A percentile compares a stretch with the other conserved stretches of the same genome.
These are phyloP conservation scores for Nothoprocta perdicaria DNA, from an alignment of 2,113 vertebrate genomes.

Conservation along the genomic window DNA sequence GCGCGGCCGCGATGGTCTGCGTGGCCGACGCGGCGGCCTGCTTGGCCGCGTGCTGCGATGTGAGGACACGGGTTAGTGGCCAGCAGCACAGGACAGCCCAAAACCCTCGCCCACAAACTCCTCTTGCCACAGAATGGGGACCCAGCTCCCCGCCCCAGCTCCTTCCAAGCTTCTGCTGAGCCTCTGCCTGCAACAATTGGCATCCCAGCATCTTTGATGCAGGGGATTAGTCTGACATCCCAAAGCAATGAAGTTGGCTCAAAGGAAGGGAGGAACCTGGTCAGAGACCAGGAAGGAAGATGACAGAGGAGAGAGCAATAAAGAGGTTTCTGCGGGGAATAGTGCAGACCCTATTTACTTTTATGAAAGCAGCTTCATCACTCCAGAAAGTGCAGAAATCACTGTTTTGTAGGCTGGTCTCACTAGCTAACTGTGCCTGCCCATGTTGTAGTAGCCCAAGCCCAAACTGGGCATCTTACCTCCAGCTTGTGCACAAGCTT, in stretches of 20 bases:
- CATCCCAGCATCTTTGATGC: accelerated
- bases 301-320: not conserved
- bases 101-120: accelerated
- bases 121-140: accelerated
- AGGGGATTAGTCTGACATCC: not conserved
- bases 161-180: not conserved
- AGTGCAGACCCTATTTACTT: accelerated
- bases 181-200: not conserved
- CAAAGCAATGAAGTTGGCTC: accelerated
- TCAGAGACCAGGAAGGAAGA: not conserved
- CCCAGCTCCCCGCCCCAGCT: not conserved
- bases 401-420: accelerated
- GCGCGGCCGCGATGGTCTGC: constrained; percentile 92
- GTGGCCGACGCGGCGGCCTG: constrained; percentile 93
- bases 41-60: constrained; percentile 88
- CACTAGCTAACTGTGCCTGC: accelerated
- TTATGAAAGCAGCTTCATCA: not conserved
- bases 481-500: constrained; percentile 95
- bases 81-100: no score
- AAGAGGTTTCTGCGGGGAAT: not conserved
- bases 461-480: constrained; percentile 70
- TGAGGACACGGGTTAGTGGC: not conserved
- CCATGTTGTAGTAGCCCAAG: accelerated
- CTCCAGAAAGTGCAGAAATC: not conserved
- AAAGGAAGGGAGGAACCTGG: not conserved